These are phyloP conservation scores for Chironomus striatipennis DNA, from an alignment of 1,140 invertebrate genomes.

Conservation along the genomic window DNA sequence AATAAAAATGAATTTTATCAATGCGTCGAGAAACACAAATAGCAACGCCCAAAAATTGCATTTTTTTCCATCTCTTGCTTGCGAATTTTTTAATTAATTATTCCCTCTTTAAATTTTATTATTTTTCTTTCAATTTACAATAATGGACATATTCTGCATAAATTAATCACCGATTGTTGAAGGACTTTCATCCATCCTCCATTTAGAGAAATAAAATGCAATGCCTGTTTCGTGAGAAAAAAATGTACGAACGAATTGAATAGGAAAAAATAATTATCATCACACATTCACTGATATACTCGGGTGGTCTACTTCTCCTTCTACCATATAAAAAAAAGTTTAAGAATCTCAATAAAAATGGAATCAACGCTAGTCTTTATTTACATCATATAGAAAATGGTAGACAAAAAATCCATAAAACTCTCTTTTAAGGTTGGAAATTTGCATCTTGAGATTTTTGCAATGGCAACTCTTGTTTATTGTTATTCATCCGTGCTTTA, in stretches of 20 bases:
- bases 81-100: neutral
- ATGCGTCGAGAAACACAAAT: conserved; percentile 16
- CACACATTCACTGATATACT: neutral
- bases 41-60: conserved; percentile 17
- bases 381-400: neutral
- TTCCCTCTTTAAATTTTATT: neutral
- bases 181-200: too few species aligned
- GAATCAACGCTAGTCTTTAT: neutral
- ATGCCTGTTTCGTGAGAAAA: conserved; percentile 4
- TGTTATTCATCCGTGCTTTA: neutral
- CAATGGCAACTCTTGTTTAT: neutral
- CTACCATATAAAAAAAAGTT: neutral
- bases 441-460: too few species aligned
- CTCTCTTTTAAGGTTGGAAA: neutral
- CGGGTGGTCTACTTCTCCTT: neutral
- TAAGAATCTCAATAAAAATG: neutral
- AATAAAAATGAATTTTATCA: conserved; percentile 18
- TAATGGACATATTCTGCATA: neutral
- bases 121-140: neutral
- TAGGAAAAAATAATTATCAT: neutral
- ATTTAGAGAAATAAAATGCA: neutral
- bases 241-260: neutral
- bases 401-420: neutral
- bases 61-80: neutral
- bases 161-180: too few species aligned